Evolutionary conservation across 2,888 invertebrate species (phyloP), one percentile per base, ranked within the genome.

Genomic region (Unio delphinus): DNA sequence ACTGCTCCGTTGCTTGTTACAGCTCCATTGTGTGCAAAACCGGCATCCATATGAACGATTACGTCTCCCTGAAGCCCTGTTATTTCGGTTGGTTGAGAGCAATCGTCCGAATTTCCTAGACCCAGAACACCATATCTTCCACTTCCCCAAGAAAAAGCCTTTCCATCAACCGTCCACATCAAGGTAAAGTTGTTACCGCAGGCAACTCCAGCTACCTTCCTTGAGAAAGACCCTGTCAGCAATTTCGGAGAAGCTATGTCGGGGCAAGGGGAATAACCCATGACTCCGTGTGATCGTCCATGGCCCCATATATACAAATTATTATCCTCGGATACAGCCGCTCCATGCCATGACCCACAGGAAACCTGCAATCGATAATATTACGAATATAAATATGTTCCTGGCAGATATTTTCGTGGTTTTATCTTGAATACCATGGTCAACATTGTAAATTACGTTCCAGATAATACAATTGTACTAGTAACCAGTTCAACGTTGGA

Each of bases 321-420:
- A 8, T 79, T 75, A 20, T 73, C 69, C 5, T 59, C 65, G 0
- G 80, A 73, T 23, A 84, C 69, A 4, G 83, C 83, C 28, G 80
- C 81, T 11, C 80, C 82, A 72, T 86, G 86, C 86, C 84, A 86
- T 20, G 78, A 78, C 7, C 86, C 86, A 68, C 81, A 80, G 0
- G 84, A 79, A 23, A 85, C 73, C 86, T 86, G 73, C 5, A 69
- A 73, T 55, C 54, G 58, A 55, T 15, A 54, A 57, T 54, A 56
- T 3, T 6, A 2, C 7, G 28, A 17, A 54, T 23, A 3, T 18
- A 45, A 55, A 8, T 23, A 3, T 26, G 5, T 15, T 28, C 8
- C 23, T 61, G 23, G 23, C 18, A 23, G 1, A 61, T 2, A 30
- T 61, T 18, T 28, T 30, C 8, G 34, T 7, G 15, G 45, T 3